A percentile compares a stretch with the other conserved stretches of the same genome.
phyloP scores from a whole-genome alignment of 2,797 vertebrate genomes.

The Takifugu ocellatus region DNA sequence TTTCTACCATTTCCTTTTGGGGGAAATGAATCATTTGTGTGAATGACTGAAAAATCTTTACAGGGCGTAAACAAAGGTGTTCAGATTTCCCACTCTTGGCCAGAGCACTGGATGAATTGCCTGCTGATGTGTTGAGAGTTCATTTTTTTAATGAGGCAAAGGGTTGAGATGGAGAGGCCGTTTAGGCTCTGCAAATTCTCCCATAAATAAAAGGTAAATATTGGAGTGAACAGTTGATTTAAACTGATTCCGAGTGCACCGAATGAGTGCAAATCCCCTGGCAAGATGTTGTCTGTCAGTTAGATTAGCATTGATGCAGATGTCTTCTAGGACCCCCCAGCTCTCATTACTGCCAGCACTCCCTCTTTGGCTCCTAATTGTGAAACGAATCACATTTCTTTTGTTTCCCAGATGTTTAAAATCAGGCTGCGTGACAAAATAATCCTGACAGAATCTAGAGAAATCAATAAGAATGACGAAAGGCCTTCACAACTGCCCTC shows the following conservation, averaged over 20 bases:
- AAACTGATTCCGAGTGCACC: conserved; percentile 6
- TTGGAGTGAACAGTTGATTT: conserved; percentile 9
- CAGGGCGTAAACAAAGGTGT: conserved; percentile 34
- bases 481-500: too few relatives aligned
- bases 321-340: conserved; percentile 5
- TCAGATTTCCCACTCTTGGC: conserved; percentile 53
- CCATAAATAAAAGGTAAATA: conserved; percentile 36
- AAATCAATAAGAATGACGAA: too few relatives aligned
- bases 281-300: conserved; percentile 13
- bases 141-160: conserved; percentile 53
- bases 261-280: not conserved
- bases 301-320: conserved; percentile 10
- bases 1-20: conserved; percentile 25
- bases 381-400: too few relatives aligned
- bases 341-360: conserved; percentile 14
- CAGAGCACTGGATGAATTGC: conserved; percentile 43
- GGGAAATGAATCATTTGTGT: conserved; percentile 24
- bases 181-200: conserved; percentile 5
- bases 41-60: conserved; percentile 52
- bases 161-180: conserved; percentile 47
- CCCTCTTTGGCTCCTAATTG: conserved; percentile 32
- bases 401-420: conserved; percentile 10
- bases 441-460: not conserved
- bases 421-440: not conserved
- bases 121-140: conserved; percentile 51